Evolutionary conservation across 2,888 invertebrate species (phyloP).

Genomic region (Parthenolecanium corni): DNA sequence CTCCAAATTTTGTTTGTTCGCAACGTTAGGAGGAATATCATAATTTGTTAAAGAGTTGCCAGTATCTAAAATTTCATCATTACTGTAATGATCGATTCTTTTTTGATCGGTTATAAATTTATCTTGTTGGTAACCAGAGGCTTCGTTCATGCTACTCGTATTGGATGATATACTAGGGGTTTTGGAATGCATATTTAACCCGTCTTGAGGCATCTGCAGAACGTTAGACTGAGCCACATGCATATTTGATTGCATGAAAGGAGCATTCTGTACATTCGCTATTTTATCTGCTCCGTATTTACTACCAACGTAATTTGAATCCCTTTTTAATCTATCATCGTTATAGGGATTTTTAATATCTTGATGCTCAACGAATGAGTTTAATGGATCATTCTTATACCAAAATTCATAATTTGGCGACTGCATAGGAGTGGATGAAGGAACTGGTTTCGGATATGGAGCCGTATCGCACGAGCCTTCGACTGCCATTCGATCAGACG

Average conservation of each 20-base stretch:
- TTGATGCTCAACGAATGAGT: background rate
- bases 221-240: too few species aligned
- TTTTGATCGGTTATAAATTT: too few species aligned
- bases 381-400: background rate
- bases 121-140: background rate
- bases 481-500: background rate
- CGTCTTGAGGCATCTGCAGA: too few species aligned
- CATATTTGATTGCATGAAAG: too few species aligned
- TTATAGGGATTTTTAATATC: background rate
- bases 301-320: too few species aligned
- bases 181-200: background rate
- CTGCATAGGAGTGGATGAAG: constrained; percentile 1
- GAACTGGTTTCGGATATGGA: background rate
- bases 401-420: constrained; percentile 1
- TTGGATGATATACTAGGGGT: constrained; percentile 1
- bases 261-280: background rate
- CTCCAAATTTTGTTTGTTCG: background rate
- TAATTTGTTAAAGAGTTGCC: background rate
- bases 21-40: background rate
- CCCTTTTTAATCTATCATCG: too few species aligned
- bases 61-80: background rate
- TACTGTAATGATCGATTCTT: background rate
- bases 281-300: too few species aligned
- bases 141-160: constrained; percentile 3
- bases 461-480: constrained; percentile 4